These are phyloP conservation scores for Myrmophylax atrothorax DNA, from an alignment of 2,113 vertebrate genomes.

Conservation along the genomic window DNA sequence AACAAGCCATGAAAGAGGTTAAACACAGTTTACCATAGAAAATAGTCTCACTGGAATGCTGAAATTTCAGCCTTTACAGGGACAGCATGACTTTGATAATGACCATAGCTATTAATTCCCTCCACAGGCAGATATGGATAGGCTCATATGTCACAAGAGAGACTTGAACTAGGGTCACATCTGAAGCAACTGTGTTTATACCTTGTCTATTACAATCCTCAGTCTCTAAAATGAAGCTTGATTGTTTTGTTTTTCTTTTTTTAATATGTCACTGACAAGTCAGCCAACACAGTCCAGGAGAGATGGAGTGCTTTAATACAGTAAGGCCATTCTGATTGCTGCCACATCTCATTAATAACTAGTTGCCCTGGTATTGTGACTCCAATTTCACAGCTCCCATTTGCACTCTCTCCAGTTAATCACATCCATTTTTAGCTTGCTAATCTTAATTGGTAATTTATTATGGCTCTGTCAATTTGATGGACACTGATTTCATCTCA, in stretches of 20 bases:
- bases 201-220: neutral
- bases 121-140: neutral
- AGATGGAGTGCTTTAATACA: neutral
- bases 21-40: neutral
- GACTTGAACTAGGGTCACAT: neutral
- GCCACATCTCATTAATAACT: slow-evolving; percentile 38
- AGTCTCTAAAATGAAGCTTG: neutral
- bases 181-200: neutral
- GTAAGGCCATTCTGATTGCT: neutral
- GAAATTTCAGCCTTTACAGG: neutral
- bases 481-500: neutral
- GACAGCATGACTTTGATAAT: neutral
- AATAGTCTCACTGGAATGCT: neutral
- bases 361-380: neutral
- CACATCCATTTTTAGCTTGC: neutral
- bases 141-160: neutral
- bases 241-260: neutral
- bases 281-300: neutral
- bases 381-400: slow-evolving; percentile 23
- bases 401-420: neutral
- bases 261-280: neutral
- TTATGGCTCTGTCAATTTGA: neutral
- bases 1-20: neutral
- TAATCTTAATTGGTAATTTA: slow-evolving; percentile 7
- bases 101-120: neutral